Base-by-base conservation (phyloP, 1,140 invertebrate species). In the Rhizoglyphus robini region DNA sequence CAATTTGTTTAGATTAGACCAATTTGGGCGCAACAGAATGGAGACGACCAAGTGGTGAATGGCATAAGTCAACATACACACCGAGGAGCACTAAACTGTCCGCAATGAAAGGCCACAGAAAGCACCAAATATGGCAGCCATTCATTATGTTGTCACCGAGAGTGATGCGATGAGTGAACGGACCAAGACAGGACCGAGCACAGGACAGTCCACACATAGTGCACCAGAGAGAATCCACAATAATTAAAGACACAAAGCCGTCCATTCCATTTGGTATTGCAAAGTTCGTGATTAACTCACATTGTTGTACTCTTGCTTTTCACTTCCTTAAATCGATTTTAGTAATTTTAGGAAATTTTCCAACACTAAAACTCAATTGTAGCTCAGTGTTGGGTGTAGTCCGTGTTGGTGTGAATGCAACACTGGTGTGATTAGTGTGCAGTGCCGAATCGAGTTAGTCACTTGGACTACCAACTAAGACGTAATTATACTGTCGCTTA, bases 1-100 rank as follows among this genome's bases (percentile, higher is more conserved):
- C 51, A 54, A 54, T 54, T 54, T 54, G 51, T 54, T 54, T 54
- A 54, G 51, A 54, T 54, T 54, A 54, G 20, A 54, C 51, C 51
- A 54, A 54, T 54, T 54, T 54, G 51, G 36, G 18, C 18, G 36
- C 36, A 41, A 41, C 36, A 8, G 8, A 41, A 41, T 11, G 18
- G 36, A 41, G 36, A 41, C 8, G 8, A 41, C 8, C 18, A 41
- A 41, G 18, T 41, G 36, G 36, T 41, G 8, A 41, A 41, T 41
- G 18, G 36, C 18, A 18, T 41, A 18, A 41, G 36, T 41, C 8
- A 41, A 41, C 36, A 41, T 41, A 11, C 36, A 41, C 18, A 41
- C 36, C 36, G 36, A 41, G 36, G 36, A 18, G 36, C 8, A 11
- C 8, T 41, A 41, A 41, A 41, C 8, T 41, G 36, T 11, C 18